Evolutionary conservation across 2,113 vertebrate species (phyloP).

Genomic region (Pogona vitticeps): DNA sequence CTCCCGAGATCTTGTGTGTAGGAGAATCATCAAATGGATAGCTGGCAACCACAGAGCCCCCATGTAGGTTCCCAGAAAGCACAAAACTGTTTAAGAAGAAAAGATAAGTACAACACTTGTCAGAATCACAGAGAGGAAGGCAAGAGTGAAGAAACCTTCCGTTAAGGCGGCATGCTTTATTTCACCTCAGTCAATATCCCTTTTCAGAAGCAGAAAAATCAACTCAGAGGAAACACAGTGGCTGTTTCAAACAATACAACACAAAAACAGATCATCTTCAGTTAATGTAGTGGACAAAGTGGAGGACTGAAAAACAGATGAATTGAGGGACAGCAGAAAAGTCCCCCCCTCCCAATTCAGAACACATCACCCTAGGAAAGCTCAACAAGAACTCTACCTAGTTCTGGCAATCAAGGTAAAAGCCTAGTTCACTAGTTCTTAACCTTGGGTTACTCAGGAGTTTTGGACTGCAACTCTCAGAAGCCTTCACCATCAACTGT

Average conservation of each 20-base stretch:
- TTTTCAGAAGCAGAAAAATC: not conserved
- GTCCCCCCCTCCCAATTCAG: not conserved
- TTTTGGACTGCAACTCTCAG: no score
- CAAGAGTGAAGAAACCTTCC: not conserved
- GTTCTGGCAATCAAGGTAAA: not conserved
- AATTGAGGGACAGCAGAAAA: not conserved
- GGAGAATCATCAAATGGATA: conserved; percentile 95
- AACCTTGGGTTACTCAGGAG: no score
- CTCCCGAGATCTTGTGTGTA: conserved; percentile 73
- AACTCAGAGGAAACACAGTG: not conserved
- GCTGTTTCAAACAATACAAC: no score
- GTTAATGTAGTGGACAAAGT: no score
- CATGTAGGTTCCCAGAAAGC: conserved; percentile 94
- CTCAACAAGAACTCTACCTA: not conserved
- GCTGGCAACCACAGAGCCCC: conserved; percentile 95
- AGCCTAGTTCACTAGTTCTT: no score
- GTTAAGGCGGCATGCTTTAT: not conserved
- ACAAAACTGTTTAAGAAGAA: conserved; percentile 83
- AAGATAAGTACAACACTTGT: conserved; percentile 10
- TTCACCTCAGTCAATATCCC: not conserved
- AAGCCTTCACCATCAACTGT: no score
- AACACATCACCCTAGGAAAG: not conserved
- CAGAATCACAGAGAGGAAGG: not conserved
- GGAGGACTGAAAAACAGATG: not conserved
- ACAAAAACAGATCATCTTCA: not conserved